Base-by-base conservation (phyloP, 2,888 invertebrate species). In the Morinoia aosen region DNA sequence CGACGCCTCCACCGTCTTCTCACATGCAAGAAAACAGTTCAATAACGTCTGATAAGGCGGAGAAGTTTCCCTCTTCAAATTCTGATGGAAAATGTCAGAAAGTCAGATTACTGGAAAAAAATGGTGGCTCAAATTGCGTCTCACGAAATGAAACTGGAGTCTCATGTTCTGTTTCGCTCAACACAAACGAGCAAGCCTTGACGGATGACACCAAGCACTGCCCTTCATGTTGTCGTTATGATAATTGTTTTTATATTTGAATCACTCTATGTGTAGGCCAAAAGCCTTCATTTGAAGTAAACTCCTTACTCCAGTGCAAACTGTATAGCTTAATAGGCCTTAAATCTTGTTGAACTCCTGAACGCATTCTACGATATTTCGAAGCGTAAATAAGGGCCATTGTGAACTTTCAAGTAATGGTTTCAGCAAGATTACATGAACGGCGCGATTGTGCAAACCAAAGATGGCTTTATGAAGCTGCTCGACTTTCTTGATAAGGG, bases 211-310 rank as follows among this genome's bases (percentile, higher is more conserved):
- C 56, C 57, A 93, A 93, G 93, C 93, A 93, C 57, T 93, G 93
- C 39, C 91, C 91, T 40, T 91, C 91, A 40, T 91, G 93, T 93
- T 93, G 93, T 93, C 93, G 93, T 57, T 93, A 93, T 48, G 93
- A 93, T 57, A 93, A 93, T 4, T 57, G 93, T 48, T 93, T 93
- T 48, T 93, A 93, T 33, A 93, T 93, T 93, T 93, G 33, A 93
- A 12, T 90, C 39, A 1, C 76, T 76, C 8, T 7, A 10, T 16
- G 25, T 8, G 25, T 33, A 33, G 25, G 0, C 61, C 8, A 19
- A 19, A 61, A 25, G 33, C 25, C 33, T 76, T 76, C 25, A 76
- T 76, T 76, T 76, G 33, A 76, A 25, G 8, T 76, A 33, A 76
- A 19, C 33, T 76, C 2, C 25, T 3, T 8, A 16, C 25, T 33